phyloP scores from a whole-genome alignment of 2,113 vertebrate genomes.

The Elgaria multicarinata region DNA sequence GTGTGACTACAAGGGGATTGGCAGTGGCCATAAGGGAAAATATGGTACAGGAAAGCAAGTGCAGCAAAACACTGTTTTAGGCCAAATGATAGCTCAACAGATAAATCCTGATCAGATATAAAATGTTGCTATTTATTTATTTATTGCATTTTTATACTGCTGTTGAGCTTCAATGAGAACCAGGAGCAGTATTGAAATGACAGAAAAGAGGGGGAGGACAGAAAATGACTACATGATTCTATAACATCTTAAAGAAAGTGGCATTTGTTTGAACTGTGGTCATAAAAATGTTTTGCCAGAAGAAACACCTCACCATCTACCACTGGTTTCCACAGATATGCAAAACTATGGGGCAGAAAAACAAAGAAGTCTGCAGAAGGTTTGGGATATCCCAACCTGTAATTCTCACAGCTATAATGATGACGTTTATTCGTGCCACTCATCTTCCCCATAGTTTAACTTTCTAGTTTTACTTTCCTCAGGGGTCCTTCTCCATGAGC shows the following conservation, averaged over 20 bases:
- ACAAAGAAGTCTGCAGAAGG: neutral
- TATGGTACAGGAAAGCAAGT: neutral
- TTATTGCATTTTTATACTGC: too few species aligned
- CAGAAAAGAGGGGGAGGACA: neutral
- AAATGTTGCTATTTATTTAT: too few species aligned
- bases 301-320: neutral
- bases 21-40: neutral
- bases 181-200: neutral
- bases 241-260: neutral
- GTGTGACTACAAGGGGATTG: neutral
- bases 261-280: neutral
- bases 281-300: neutral
- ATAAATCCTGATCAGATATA: neutral
- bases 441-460: neutral
- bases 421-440: neutral
- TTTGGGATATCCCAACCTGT: neutral
- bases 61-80: neutral
- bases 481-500: too few species aligned
- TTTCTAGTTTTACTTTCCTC: neutral
- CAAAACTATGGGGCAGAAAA: neutral
- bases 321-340: neutral
- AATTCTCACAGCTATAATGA: neutral
- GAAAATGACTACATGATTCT: neutral
- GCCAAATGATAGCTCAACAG: neutral
- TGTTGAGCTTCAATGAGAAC: neutral